Conservation (phyloP, 23 tunicate species). For the Clavelina lepadiformis region DNA sequence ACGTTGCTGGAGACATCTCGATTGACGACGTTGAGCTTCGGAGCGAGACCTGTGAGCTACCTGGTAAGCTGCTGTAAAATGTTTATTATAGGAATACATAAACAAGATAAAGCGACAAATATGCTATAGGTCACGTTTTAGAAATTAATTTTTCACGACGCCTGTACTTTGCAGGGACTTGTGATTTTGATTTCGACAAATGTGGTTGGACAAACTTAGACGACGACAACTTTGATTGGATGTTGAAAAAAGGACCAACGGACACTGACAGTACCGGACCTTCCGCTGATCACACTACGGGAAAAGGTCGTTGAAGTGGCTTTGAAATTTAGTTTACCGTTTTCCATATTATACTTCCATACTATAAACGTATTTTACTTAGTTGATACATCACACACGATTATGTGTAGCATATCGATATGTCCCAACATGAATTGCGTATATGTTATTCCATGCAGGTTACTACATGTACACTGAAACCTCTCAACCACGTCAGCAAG, state of each 20-base stretch:
- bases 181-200: slow-evolving; percentile 57
- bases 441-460: slow-evolving; percentile 50
- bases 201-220: slow-evolving; percentile 77
- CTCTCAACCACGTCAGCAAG: slow-evolving; percentile 41
- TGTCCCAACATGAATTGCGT: not conserved
- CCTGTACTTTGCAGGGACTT: slow-evolving; percentile 28
- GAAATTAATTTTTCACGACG: not conserved
- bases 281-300: slow-evolving; percentile 48
- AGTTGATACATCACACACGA: no score
- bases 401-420: not conserved
- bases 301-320: no score
- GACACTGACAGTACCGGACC: slow-evolving; percentile 58
- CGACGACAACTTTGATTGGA: slow-evolving; percentile 78
- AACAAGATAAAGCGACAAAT: no score
- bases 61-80: slow-evolving; percentile 46
- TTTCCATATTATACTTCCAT: no score
- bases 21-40: slow-evolving; percentile 63
- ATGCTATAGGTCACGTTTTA: not conserved
- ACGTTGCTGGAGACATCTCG: slow-evolving; percentile 43
- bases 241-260: slow-evolving; percentile 47
- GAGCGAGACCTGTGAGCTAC: slow-evolving; percentile 36
- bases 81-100: no score
- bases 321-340: no score
- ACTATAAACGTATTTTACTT: no score
- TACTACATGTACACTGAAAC: slow-evolving; percentile 58